Conservation (phyloP, 1,140 invertebrate species). For the Laodelphax striatellus region DNA sequence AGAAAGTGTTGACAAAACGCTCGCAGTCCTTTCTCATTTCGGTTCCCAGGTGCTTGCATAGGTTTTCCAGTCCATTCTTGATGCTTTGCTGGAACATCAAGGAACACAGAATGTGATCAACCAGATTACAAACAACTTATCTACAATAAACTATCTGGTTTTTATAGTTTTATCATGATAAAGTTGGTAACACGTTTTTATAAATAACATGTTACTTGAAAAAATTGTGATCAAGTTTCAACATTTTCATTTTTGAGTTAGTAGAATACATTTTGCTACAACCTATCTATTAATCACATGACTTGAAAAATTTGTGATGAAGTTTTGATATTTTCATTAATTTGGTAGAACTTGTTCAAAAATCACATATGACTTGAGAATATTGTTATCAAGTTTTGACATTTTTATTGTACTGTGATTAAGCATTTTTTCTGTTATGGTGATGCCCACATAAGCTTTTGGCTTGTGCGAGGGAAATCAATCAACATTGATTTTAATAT, state of each 20-base stretch:
- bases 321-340: too few relatives aligned
- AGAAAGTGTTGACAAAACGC: conserved; percentile 63
- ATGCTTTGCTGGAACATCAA: conserved; percentile 49
- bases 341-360: too few relatives aligned
- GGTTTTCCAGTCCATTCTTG: conserved; percentile 49
- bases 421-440: not conserved
- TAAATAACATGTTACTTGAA: conserved; percentile 9
- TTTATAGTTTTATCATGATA: conserved; percentile 1
- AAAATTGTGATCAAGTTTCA: too few relatives aligned
- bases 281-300: too few relatives aligned
- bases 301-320: too few relatives aligned
- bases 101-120: conserved; percentile 4
- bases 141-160: too few relatives aligned
- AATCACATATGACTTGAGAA: conserved; percentile 11
- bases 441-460: not conserved
- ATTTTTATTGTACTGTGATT: too few relatives aligned
- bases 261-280: too few relatives aligned
- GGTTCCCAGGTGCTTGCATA: conserved; percentile 56
- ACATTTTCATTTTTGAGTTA: too few relatives aligned
- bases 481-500: too few relatives aligned
- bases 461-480: too few relatives aligned
- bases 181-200: not conserved
- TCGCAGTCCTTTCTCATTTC: conserved; percentile 53
- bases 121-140: conserved; percentile 3
- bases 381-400: too few relatives aligned